Evolutionary conservation across 35 echinoderm and acorn worm species (phyloP), one percentile per base, ranked within the genome.

Genomic region (Ptychodera flava): DNA sequence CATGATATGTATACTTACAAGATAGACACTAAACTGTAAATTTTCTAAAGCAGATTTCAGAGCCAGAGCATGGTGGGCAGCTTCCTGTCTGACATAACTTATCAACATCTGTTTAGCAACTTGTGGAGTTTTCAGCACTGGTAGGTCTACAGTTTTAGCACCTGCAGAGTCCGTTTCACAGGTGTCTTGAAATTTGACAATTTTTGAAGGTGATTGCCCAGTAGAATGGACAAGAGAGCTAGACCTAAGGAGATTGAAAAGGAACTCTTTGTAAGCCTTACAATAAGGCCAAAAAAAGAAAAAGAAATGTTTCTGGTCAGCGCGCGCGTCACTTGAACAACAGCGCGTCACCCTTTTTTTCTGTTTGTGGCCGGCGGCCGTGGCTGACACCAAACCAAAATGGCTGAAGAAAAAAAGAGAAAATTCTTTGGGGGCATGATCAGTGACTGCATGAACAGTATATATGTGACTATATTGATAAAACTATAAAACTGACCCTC

Each of bases 71-170:
- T 99, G 94, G 83, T 99, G 86, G 1, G 96, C 90, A 27, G 96
- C 96, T 84, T 99, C 96, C 0, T 92, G 92, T 76, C 96, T 87
- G 16, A 99, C 96, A 35, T 99, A 99, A 79, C 96, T 99, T 83
- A 99, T 99, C 1, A 99, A 85, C 37, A 99, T 92, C 85, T 99
- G 93, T 52, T 99, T 99, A 79, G 96, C 92, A 29, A 78, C 32
- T 37, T 84, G 81, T 30, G 84, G 85, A 16, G 77, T 52, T 28
- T 93, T 82, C 10, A 79, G 34, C 10, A 81, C 34, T 37, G 78
- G 79, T 1, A 31, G 0, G 0, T 31, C 32, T 38, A 88, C 78
- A 14, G 16, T 29, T 79, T 76, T 16, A 10, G 35, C 79, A 35
- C 6, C 31, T 79, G 78, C 29, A 37, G 45, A 1, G 36, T 35